phyloP scores from a whole-genome alignment of 2,888 invertebrate species.

The Acrobasis repandana region DNA sequence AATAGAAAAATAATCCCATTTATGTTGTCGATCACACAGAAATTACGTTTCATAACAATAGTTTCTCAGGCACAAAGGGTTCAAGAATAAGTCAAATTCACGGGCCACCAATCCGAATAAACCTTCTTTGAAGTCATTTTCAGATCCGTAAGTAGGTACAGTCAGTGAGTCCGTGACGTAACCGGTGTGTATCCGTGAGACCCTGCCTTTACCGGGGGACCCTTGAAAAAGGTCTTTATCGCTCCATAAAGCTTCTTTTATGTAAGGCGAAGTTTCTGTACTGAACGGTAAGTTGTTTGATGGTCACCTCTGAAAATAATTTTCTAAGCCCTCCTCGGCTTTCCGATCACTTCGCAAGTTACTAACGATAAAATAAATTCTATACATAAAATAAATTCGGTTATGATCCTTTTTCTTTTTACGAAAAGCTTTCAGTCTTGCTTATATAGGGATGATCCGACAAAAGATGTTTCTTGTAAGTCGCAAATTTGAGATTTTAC shows the following conservation, averaged over 20 bases:
- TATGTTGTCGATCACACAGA: too few species aligned
- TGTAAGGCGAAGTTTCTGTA: slow-evolving; percentile 69
- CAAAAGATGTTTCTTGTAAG: slow-evolving; percentile 70
- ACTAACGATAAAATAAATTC: slow-evolving; percentile 71
- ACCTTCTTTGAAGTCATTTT: slow-evolving; percentile 42
- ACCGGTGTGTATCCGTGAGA: slow-evolving; percentile 32
- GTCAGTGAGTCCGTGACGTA: slow-evolving; percentile 12
- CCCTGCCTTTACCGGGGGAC: slow-evolving; percentile 52
- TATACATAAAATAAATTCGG: slow-evolving; percentile 73
- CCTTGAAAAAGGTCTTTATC: slow-evolving; percentile 77
- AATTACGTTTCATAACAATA: too few species aligned
- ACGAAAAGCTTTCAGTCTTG: slow-evolving; percentile 57
- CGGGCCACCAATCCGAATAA: not conserved
- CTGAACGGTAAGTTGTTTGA: slow-evolving; percentile 70
- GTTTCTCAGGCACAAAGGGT: too few species aligned
- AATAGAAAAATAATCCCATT: too few species aligned
- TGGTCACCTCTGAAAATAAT: slow-evolving; percentile 77
- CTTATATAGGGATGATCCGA: slow-evolving; percentile 72
- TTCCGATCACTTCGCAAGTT: slow-evolving; percentile 65
- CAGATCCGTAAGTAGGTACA: slow-evolving; percentile 40
- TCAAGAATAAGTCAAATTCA: too few species aligned
- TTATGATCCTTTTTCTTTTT: slow-evolving; percentile 74
- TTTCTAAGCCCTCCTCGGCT: slow-evolving; percentile 64
- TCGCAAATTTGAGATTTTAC: slow-evolving; percentile 56
- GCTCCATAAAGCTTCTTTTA: slow-evolving; percentile 77